Conservation (phyloP, 2,888 invertebrate species). For the Vannuccia rotundouncinata region DNA sequence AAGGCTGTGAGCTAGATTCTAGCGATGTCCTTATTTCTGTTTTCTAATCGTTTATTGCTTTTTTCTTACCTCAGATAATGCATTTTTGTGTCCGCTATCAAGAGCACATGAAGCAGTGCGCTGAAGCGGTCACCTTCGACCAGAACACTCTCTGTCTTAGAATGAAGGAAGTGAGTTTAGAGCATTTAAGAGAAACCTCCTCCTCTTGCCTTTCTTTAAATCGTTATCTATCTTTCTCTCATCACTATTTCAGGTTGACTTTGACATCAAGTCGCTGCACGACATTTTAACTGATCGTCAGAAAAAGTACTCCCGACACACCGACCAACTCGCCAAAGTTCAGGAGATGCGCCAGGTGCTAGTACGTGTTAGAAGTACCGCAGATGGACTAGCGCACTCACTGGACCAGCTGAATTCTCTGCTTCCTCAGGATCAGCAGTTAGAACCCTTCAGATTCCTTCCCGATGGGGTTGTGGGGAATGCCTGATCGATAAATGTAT, state of each 20-base stretch:
- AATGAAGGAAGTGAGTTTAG: slow-evolving; percentile 67
- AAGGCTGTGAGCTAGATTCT: slow-evolving; percentile 4
- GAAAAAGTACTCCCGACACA: slow-evolving; percentile 73
- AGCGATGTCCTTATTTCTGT: background rate
- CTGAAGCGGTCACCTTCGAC: slow-evolving; percentile 72
- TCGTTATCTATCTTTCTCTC: too few species aligned
- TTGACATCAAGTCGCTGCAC: slow-evolving; percentile 67
- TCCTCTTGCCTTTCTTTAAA: too few species aligned
- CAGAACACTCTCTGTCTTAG: slow-evolving; percentile 69
- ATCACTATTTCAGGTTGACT: slow-evolving; percentile 62
- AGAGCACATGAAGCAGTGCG: slow-evolving; percentile 73
- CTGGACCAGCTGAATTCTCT: slow-evolving; percentile 76
- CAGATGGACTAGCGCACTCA: slow-evolving; percentile 60
- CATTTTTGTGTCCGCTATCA: slow-evolving; percentile 64
- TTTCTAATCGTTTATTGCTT: background rate
- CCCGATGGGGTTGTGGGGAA: background rate
- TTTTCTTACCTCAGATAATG: background rate
- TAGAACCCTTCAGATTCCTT: slow-evolving; percentile 67
- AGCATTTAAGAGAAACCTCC: too few species aligned
- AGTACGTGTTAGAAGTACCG: slow-evolving; percentile 3
- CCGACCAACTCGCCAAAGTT: slow-evolving; percentile 75
- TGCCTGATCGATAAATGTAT: too few species aligned
- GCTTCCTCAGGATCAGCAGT: slow-evolving; percentile 71
- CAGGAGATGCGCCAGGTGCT: slow-evolving; percentile 64
- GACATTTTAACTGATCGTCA: slow-evolving; percentile 70